Conservation (phyloP, 2,797 vertebrate species). For the Falco peregrinus region DNA sequence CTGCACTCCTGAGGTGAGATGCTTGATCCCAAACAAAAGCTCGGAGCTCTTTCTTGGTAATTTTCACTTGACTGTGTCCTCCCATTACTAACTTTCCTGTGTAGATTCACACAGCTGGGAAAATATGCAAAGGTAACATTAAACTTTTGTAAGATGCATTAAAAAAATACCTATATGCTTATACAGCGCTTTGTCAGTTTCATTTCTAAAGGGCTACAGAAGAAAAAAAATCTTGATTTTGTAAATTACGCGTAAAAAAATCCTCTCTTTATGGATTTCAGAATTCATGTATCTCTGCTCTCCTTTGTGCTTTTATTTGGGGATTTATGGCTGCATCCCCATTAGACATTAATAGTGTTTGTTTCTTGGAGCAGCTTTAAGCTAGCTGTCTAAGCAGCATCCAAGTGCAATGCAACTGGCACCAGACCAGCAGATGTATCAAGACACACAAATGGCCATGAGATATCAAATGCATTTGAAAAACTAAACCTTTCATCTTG, state of each 20-base stretch:
- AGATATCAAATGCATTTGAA: background rate
- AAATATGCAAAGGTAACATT: rapidly evolving
- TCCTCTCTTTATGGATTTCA: background rate
- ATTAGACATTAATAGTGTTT: background rate
- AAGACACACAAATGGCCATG: background rate
- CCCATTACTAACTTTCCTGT: background rate
- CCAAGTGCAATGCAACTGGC: background rate
- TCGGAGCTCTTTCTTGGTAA: rapidly evolving
- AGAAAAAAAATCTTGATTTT: background rate
- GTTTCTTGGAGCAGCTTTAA: background rate
- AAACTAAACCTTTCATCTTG: constrained; percentile 23
- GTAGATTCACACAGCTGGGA: background rate
- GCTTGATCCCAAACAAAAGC: background rate
- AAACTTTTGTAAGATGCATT: background rate
- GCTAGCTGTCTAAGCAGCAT: background rate
- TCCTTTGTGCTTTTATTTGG: background rate
- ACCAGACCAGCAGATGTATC: background rate
- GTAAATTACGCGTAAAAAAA: background rate
- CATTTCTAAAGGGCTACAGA: background rate
- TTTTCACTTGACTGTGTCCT: rapidly evolving
- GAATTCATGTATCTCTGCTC: rapidly evolving
- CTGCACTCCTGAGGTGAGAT: background rate
- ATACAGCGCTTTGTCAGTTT: rapidly evolving
- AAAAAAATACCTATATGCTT: background rate
- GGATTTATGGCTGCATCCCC: background rate